Percentiles rank a stretch among this genome's conserved stretches.
These are phyloP conservation scores for Micromys minutus DNA, from an alignment of 2,113 vertebrate genomes.

Conservation along the genomic window DNA sequence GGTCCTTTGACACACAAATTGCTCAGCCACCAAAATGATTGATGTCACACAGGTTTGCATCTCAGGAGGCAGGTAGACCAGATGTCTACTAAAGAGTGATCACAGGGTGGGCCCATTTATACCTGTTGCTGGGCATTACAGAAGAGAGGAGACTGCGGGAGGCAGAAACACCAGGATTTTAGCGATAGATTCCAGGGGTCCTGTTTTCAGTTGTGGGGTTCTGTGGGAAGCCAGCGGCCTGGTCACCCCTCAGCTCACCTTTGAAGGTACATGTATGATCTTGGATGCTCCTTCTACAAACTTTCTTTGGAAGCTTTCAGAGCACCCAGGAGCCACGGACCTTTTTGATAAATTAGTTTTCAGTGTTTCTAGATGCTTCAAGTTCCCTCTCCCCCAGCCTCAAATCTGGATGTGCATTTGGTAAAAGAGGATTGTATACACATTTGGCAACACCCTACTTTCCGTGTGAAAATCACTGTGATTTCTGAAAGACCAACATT, in stretches of 20 bases:
- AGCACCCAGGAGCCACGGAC: not conserved
- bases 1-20: not conserved
- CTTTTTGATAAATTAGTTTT: conserved; percentile 1
- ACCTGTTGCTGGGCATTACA: conserved; percentile 12
- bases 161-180: fast-evolving
- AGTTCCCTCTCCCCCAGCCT: not conserved
- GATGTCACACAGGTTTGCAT: not conserved
- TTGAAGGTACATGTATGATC: not conserved
- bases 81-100: not conserved
- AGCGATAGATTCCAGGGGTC: not conserved
- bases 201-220: not conserved
- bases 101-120: not conserved
- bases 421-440: not conserved
- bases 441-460: not conserved
- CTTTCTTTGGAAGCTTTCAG: not conserved
- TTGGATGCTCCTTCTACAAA: not conserved
- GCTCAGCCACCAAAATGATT: conserved; percentile 32
- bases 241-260: not conserved
- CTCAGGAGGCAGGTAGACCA: not conserved
- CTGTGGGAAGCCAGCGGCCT: not conserved
- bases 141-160: not conserved
- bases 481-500: not conserved
- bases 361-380: not conserved
- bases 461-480: not conserved
- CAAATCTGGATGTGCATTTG: not conserved